These are phyloP conservation scores for Mallotus villosus DNA, from an alignment of 2,797 vertebrate genomes.

Conservation along the genomic window DNA sequence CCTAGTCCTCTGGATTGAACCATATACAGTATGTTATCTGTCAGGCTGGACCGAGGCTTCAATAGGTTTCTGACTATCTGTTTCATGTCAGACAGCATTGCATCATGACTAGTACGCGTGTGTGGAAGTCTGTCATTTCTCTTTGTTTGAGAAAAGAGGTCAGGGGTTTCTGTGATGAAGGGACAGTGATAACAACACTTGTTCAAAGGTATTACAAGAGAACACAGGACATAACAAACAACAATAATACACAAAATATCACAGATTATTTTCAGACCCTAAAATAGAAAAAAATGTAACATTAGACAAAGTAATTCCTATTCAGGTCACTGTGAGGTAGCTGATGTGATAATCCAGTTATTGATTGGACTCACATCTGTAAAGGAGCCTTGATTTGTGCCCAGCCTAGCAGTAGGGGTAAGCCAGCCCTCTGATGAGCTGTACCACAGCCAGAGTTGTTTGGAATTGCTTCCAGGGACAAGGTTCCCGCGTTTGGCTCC, in stretches of 20 bases:
- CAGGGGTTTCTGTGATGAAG: not conserved
- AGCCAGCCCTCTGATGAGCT: slow-evolving; percentile 38
- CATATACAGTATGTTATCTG: too few species aligned
- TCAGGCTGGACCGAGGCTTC: too few species aligned
- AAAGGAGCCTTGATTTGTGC: slow-evolving; percentile 25
- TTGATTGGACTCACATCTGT: slow-evolving; percentile 39
- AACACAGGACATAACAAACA: not conserved
- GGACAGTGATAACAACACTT: not conserved
- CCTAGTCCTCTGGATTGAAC: too few species aligned
- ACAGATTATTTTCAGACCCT: not conserved
- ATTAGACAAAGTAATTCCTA: not conserved
- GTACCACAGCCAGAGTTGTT: slow-evolving; percentile 26
- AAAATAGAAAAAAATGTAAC: not conserved
- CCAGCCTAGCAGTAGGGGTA: slow-evolving; percentile 11
- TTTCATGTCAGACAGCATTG: too few species aligned
- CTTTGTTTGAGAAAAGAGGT: not conserved
- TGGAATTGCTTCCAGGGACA: slow-evolving; percentile 24
- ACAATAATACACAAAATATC: not conserved
- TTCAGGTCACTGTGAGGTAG: slow-evolving; percentile 27
- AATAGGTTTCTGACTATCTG: too few species aligned
- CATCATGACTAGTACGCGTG: too few species aligned
- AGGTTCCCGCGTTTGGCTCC: not conserved
- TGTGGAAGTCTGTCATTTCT: too few species aligned
- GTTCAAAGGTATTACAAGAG: not conserved
- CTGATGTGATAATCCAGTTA: slow-evolving; percentile 29